Evolutionary conservation across 2,888 invertebrate species (phyloP), one percentile per base, ranked within the genome.

Genomic region (Ctenicera cuprea): DNA sequence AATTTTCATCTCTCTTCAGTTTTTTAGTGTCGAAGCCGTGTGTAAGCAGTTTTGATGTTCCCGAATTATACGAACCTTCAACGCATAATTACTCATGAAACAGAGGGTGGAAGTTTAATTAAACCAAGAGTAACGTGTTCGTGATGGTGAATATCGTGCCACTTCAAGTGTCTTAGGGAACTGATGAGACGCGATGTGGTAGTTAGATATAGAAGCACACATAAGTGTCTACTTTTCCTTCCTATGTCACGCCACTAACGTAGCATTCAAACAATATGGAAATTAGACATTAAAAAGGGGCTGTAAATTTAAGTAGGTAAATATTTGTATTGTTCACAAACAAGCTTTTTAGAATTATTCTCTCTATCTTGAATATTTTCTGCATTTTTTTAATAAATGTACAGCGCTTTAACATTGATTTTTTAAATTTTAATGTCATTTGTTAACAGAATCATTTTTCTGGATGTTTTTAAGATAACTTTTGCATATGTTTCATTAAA

Each of bases 51-150:
- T 66, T 71, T 71, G 54, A 71, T 64, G 64, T 59, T 52, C 57
- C 38, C 41, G 41, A 71, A 70, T 62, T 70, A 70, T 20, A 43
- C 63, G 64, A 70, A 66, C 66, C 69, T 74, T 74, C 74, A 68
- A 80, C 81, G 83, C 81, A 84, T 85, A 85, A 84, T 85, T 85
- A 85, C 84, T 85, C 84, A 83, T 84, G 83, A 82, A 84, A 83
- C 82, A 81, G 82, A 83, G 82, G 80, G 80, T 82, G 77, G 83
- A 82, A 84, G 84, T 85, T 85, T 85, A 85, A 85, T 85, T 85
- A 85, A 85, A 84, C 82, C 83, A 83, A 83, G 83, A 85, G 83
- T 84, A 84, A 84, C 83, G 83, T 84, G 84, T 84, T 84, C 84
- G 83, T 85, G 83, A 84, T 84, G 81, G 83, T 81, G 84, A 84